Conservation (phyloP, 2,888 invertebrate genomes). For the Macrosoma leucophasiata region DNA sequence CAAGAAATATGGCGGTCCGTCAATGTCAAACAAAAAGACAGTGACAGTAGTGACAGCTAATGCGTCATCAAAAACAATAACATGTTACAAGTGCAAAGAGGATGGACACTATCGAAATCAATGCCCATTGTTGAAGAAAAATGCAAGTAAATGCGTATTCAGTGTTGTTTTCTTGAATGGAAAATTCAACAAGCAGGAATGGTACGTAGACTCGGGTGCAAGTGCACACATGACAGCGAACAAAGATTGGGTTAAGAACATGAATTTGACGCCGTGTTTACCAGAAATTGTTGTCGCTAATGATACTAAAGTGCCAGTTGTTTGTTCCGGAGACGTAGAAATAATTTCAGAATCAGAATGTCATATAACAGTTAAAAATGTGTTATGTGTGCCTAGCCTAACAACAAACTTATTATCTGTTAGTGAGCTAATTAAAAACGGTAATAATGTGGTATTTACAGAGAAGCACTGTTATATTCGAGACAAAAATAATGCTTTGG, state of each 20-base stretch:
- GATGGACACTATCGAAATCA: constrained; percentile 1
- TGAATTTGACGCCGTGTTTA: constrained; percentile 10
- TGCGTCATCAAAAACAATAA: constrained; percentile 9
- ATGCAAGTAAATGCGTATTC: neutral
- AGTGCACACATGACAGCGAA: constrained; percentile 23
- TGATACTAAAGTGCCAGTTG: constrained; percentile 14
- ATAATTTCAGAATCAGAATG: constrained; percentile 10
- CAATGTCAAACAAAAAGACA: too few relatives aligned
- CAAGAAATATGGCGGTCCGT: constrained; percentile 4
- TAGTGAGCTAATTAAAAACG: constrained; percentile 15
- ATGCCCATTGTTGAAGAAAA: constrained; percentile 2
- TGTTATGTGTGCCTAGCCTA: constrained; percentile 12
- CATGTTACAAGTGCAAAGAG: constrained; percentile 1
- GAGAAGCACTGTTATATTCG: constrained; percentile 7
- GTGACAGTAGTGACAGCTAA: too few relatives aligned
- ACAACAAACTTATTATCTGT: constrained; percentile 17
- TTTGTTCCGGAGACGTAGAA: constrained; percentile 16
- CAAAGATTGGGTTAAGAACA: constrained; percentile 15
- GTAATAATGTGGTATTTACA: constrained; percentile 15
- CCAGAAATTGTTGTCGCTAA: constrained; percentile 16
- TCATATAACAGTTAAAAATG: constrained; percentile 12
- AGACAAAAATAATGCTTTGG: constrained; percentile 5
- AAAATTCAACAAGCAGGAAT: neutral
- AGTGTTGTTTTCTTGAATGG: constrained; percentile 1
- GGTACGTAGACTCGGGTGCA: constrained; percentile 7